Percentiles rank a stretch among this genome's conserved stretches.
phyloP scores from a whole-genome alignment of 1,140 invertebrate genomes.

The Chelonus insularis region DNA sequence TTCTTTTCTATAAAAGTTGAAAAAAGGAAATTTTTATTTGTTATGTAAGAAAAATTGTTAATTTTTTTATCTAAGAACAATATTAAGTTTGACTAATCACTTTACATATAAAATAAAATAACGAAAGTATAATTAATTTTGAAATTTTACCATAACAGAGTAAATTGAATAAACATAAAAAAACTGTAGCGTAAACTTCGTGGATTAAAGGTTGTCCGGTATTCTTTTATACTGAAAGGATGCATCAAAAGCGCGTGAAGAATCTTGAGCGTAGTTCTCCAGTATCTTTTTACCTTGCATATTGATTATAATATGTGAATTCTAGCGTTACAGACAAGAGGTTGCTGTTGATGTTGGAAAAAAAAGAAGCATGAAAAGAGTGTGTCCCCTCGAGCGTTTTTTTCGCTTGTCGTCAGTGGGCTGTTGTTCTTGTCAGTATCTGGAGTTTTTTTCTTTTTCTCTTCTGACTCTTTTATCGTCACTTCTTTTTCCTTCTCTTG shows the following conservation, averaged over 20 bases:
- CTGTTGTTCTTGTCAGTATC: slow-evolving; percentile 16
- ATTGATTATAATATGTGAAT: slow-evolving; percentile 17
- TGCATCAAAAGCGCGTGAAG: neutral
- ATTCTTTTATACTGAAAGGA: too few species aligned
- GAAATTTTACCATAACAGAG: too few species aligned
- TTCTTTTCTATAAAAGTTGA: too few species aligned
- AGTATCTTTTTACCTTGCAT: neutral
- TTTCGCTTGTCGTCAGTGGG: slow-evolving; percentile 23
- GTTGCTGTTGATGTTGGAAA: slow-evolving; percentile 19
- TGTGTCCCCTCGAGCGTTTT: slow-evolving; percentile 21
- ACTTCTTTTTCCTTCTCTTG: slow-evolving; percentile 15
- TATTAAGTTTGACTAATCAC: too few species aligned
- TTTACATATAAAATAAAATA: too few species aligned
- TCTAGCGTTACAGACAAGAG: slow-evolving; percentile 13
- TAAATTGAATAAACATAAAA: too few species aligned
- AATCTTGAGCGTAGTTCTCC: neutral
- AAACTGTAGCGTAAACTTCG: too few species aligned
- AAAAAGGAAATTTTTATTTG: too few species aligned
- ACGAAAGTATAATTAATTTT: too few species aligned
- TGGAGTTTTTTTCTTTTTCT: neutral
- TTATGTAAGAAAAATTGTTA: too few species aligned
- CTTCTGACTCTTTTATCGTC: slow-evolving; percentile 3
- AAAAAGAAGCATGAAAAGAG: neutral
- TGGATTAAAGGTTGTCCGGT: too few species aligned
- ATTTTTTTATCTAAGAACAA: too few species aligned